Percentiles rank a stretch among this genome's conserved stretches.
These are phyloP conservation scores for Clangula hyemalis DNA, from an alignment of 2,797 vertebrate species.

Conservation along the genomic window DNA sequence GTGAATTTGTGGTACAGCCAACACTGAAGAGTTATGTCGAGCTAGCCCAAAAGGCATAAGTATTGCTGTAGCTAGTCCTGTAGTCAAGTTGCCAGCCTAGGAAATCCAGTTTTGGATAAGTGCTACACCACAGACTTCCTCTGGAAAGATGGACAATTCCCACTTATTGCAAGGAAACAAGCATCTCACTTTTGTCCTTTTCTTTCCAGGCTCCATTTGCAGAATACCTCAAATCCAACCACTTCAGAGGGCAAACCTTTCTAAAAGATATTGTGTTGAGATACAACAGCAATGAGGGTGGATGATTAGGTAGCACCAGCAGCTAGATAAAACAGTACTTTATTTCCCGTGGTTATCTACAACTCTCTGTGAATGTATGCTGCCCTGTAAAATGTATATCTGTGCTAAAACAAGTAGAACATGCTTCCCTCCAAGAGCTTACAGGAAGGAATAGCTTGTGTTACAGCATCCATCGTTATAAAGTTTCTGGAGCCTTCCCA, in stretches of 20 bases:
- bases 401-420: neutral
- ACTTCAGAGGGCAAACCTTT: neutral
- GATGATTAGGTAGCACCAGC: neutral
- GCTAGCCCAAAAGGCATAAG: neutral
- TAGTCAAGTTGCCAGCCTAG: neutral
- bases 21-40: neutral
- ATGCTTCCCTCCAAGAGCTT: neutral
- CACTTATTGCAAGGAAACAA: neutral
- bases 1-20: fast-evolving
- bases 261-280: neutral
- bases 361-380: neutral
- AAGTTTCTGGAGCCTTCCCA: neutral
- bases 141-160: neutral
- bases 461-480: neutral
- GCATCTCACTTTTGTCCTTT: neutral
- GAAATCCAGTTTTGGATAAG: neutral
- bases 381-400: neutral
- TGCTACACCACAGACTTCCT: neutral
- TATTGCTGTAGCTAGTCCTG: neutral
- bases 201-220: neutral
- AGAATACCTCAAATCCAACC: neutral
- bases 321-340: neutral
- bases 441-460: neutral
- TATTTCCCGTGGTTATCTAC: slow-evolving; percentile 1
- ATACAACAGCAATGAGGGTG: neutral